Evolutionary conservation across 2,113 vertebrate genomes (phyloP), one percentile per base, ranked within the genome.

Genomic region (Rattus rattus): DNA sequence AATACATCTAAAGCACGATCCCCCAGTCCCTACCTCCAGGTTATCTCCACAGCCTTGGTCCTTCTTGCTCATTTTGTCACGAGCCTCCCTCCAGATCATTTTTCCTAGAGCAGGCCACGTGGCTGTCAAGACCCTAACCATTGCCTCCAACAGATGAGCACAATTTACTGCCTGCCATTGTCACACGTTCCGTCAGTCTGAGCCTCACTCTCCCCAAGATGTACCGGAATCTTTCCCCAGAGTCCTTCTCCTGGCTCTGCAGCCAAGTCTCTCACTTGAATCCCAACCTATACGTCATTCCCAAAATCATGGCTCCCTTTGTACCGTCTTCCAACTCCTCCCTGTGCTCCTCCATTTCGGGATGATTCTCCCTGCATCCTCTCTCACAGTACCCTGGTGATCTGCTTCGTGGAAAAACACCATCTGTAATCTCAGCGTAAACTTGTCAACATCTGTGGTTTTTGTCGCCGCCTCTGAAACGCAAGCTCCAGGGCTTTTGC

Each of bases 391-490:
- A 76, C 26, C 26, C 52, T 47, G 30, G 69, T 96, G 83, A 88
- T 79, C 90, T 47, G 63, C 65, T 94, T 94, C 22, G 4, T n/a
- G 56, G 94, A 88, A 93, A 87, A 39, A 19, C 92, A 85, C 17
- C 70, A 92, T 80, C 79, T 63, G 65, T 56, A 75, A 85, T 90
- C 83, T 61, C 52, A 93, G 49, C n/a, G 19, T 89, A 59, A 75
- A 90, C 36, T 14, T 56, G 70, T 69, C 70, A 72, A 76, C 47
- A 52, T 43, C 8, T 94, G 91, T 83, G 92, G 92, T 79, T 86
- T 95, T 92, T 77, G 8, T 80, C 39, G 30, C 65, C 22, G 59
- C 17, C 54, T 88, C 90, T 90, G 30, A 59, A 81, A 52, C 28
- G 80, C 5, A 75, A 88, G 70, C 76, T 19, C 43, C 30, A 9